Base-by-base conservation (phyloP, 2,888 invertebrate genomes). In the Adelognathus sp. region DNA sequence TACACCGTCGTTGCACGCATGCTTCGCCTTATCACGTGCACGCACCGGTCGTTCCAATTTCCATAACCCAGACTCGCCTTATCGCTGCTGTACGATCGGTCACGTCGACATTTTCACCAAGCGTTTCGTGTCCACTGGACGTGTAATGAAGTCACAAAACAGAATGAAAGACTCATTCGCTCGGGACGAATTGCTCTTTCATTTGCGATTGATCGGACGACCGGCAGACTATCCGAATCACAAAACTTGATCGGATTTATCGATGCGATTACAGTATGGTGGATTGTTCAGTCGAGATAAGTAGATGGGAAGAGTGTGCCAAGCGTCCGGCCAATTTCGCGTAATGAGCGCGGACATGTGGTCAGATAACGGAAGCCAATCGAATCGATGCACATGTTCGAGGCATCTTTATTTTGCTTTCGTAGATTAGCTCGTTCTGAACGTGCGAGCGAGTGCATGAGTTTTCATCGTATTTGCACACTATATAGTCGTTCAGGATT, bases 1-100 rank as follows among this genome's bases (percentile, higher is more conserved):
- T 86, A 88, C 83, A 82, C 75, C 76, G 79, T 81, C 72, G 76
- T 60, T 46, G 79, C 87, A 87, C 84, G 86, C 86, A 84, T 79
- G 76, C 81, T 83, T 82, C 79, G 73, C 76, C 86, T 88, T 87
- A 87, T 87, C 87, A 82, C 64, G 36, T 71, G 75, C 61, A 66
- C 78, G 76, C 82, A 80, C 81, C 54, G 50, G 70, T 64, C 64
- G 64, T 66, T 75, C 27, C 71, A 36, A 77, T 79, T 77, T 41
- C 9, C 39, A 41, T 16, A n/a, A 36, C 27, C 0, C 4, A 31
- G 31, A 16, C 50, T 14, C 36, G 46, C 29, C 61, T 85, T 87
- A 87, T 87, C 87, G 80, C 61, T 5, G 29, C 60, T 81, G 80
- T 83, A 81, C 81, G 46, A 77, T 80, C 81, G 80, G 82, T 84